Evolutionary conservation across 2,113 vertebrate species (phyloP).

Genomic region (Corapipo altera): DNA sequence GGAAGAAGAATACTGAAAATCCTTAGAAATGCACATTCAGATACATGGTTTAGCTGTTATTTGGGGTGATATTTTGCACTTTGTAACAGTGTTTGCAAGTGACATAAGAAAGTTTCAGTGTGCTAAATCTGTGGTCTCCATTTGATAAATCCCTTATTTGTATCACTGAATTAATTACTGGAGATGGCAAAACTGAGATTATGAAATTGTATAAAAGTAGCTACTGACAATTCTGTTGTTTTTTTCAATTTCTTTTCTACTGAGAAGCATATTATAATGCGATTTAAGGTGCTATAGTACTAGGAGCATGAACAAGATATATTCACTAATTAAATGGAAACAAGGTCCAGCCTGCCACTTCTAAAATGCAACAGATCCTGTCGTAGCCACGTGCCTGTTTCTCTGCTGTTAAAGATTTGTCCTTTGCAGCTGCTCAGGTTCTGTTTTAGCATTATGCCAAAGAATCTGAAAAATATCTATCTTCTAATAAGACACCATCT

Average conservation of each 20-base stretch:
- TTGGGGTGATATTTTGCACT: not conserved
- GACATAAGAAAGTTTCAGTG: not conserved
- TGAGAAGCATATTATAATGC: not conserved
- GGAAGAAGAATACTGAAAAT: not conserved
- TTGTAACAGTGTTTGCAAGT: not conserved
- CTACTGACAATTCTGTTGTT: not conserved
- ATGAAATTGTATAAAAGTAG: not conserved
- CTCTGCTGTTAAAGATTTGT: not conserved
- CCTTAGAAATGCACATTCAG: not conserved
- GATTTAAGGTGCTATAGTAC: not conserved
- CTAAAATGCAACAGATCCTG: not conserved
- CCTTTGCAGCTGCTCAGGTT: not conserved
- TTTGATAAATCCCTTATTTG: not conserved
- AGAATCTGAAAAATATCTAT: not conserved
- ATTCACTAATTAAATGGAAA: slow-evolving; percentile 27
- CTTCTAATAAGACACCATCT: not conserved
- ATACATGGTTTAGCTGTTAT: not conserved
- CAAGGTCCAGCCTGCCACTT: not conserved
- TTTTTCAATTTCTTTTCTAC: not conserved
- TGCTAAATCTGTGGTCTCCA: not conserved
- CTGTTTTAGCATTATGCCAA: not conserved
- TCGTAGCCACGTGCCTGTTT: not conserved
- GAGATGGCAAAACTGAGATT: not conserved
- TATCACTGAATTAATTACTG: not conserved
- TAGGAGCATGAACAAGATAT: not conserved